Evolutionary conservation across 2,797 vertebrate species (phyloP).

Genomic region (Trematomus bernacchii): DNA sequence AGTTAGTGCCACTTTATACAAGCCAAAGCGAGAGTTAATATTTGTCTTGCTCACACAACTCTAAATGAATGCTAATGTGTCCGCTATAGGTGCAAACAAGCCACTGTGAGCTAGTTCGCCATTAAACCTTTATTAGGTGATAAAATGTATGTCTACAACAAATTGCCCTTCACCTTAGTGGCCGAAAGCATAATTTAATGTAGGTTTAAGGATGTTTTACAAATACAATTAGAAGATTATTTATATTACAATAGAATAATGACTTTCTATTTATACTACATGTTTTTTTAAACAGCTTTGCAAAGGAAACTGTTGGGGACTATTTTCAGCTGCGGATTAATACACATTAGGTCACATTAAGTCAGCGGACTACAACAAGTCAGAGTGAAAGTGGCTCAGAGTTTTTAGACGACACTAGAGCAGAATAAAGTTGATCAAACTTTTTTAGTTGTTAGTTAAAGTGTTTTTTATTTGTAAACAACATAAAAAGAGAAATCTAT

Average conservation of each 20-base stretch:
- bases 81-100: not conserved
- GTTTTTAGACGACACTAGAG: not conserved
- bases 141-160: not conserved
- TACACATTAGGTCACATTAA: not conserved
- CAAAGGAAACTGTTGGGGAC: not conserved
- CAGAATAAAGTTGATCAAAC: not conserved
- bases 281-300: not conserved
- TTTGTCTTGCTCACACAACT: not conserved
- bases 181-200: not conserved
- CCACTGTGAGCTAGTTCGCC: not conserved
- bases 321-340: slow-evolving; percentile 11
- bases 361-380: not conserved
- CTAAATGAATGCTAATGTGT: not conserved
- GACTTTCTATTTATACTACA: too few species aligned
- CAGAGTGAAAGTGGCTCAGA: not conserved
- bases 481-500: too few species aligned
- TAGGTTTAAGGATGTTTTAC: not conserved
- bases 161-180: not conserved
- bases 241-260: too few species aligned
- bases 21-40: slow-evolving; percentile 2
- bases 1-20: not conserved
- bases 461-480: not conserved
- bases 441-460: not conserved
- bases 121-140: not conserved
- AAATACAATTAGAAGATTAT: not conserved